Base-by-base conservation (phyloP, 2,888 invertebrate species). In the Rotaria magnacalcarata region DNA sequence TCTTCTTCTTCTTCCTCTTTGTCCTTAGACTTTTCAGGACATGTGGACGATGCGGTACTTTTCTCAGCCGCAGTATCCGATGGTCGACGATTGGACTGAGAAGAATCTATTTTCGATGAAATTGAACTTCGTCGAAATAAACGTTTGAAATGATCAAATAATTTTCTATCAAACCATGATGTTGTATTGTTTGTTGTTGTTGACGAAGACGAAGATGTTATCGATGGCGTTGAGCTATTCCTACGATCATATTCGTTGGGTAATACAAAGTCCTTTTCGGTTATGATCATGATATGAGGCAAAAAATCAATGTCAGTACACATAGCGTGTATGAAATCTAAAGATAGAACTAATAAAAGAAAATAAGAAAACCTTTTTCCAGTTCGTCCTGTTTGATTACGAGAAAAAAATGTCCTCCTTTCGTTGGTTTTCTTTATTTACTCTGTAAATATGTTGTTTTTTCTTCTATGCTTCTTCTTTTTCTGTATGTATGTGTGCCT, bases 401-500 rank as follows among this genome's bases (percentile, higher is more conserved):
- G 24, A 34, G 27, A 27, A 67, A 27, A 67, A 67, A 67, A 67
- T 34, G 67, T 34, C 27, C 67, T 34, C 16, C 14, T 8, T 10
- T 27, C 16, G 2, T 67, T n/a, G 34, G n/a, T 67, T 67, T 67
- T 27, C 27, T 58, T 67, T 67, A 14, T 34, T 67, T 67, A 67
- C 67, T 67, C 27, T 67, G 67, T 67, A 67, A 34, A 67, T 67
- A 67, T 27, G 27, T 67, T n/a, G 67, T 67, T 67, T 67, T 24
- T 67, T 67, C n/a, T 67, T 67, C 67, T 67, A 27, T 27, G 11
- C 67, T 16, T 67, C n/a, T 34, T n/a, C 27, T 67, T n/a, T 34
- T 67, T 10, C 67, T 27, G 16, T 6, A 27, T 67, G 34, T 34
- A 2, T 34, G 34, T 34, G 34, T 34, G 34, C 34, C 2, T 34